Evolutionary conservation across 2,797 vertebrate species (phyloP).

Genomic region (Pelodytes ibericus): DNA sequence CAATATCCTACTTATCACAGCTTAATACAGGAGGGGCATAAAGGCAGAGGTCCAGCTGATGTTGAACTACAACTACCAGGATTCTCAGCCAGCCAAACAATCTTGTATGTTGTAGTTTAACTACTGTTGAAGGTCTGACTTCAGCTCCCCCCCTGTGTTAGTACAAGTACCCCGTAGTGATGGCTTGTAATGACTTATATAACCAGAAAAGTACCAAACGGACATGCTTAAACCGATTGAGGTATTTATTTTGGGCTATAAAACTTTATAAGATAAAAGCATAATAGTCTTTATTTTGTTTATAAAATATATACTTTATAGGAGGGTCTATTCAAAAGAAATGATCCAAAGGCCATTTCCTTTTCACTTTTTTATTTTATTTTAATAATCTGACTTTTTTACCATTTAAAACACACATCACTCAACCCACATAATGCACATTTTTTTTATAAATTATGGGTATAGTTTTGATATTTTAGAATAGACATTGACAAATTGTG

Average conservation of each 20-base stretch:
- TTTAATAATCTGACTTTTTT: not conserved
- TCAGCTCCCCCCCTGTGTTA: not conserved
- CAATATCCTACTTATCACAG: not conserved
- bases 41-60: not conserved
- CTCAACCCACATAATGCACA: too few relatives aligned
- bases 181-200: conserved; percentile 73
- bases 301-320: conserved; percentile 62
- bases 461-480: too few relatives aligned
- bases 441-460: too few relatives aligned
- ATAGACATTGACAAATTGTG: too few relatives aligned
- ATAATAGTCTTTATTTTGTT: conserved; percentile 65
- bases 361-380: not conserved
- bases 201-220: conserved; percentile 80
- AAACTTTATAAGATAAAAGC: conserved; percentile 67
- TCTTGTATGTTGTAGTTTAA: not conserved
- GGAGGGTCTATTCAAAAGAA: conserved; percentile 49
- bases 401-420: not conserved
- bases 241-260: conserved; percentile 83
- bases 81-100: not conserved
- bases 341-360: not conserved
- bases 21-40: not conserved
- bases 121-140: not conserved
- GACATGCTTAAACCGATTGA: conserved; percentile 81
- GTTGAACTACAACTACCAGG: not conserved
- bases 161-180: conserved; percentile 60